Conservation (phyloP, 1,140 invertebrate species). For the Sipha flava region DNA sequence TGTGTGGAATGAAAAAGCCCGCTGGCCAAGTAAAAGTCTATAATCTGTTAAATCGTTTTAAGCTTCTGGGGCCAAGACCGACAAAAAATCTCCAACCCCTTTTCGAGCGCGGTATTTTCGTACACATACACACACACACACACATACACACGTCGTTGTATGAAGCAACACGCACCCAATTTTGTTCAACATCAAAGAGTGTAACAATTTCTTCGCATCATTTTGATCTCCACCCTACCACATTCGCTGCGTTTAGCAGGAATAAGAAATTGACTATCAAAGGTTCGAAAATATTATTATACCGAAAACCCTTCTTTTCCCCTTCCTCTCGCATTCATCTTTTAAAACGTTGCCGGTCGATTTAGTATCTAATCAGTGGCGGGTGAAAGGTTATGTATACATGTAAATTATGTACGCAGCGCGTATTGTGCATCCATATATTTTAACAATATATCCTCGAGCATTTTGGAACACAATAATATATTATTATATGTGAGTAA, state of each 20-base stretch:
- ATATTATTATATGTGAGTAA: no score
- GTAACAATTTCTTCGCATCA: neutral
- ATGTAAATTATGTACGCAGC: neutral
- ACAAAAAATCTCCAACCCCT: constrained; percentile 2
- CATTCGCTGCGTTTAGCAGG: neutral
- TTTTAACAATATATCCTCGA: no score
- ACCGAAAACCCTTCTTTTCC: neutral
- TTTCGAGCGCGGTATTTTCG: neutral
- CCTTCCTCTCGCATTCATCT: neutral
- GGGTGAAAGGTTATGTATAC: neutral
- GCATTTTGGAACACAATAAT: neutral
- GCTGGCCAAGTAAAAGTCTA: neutral
- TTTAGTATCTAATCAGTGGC: constrained; percentile 1
- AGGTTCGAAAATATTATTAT: constrained; percentile 6
- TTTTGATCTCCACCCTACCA: no score
- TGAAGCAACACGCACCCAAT: neutral
- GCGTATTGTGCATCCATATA: neutral
- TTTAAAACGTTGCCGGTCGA: neutral
- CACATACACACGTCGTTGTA: neutral
- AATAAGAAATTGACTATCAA: constrained; percentile 12
- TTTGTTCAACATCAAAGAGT: neutral
- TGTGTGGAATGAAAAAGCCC: constrained; percentile 3
- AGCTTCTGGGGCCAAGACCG: neutral
- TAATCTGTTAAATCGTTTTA: constrained; percentile 22
- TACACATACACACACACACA: neutral